Evolutionary conservation across 2,888 invertebrate genomes (phyloP).

Genomic region (Eurois occulta): DNA sequence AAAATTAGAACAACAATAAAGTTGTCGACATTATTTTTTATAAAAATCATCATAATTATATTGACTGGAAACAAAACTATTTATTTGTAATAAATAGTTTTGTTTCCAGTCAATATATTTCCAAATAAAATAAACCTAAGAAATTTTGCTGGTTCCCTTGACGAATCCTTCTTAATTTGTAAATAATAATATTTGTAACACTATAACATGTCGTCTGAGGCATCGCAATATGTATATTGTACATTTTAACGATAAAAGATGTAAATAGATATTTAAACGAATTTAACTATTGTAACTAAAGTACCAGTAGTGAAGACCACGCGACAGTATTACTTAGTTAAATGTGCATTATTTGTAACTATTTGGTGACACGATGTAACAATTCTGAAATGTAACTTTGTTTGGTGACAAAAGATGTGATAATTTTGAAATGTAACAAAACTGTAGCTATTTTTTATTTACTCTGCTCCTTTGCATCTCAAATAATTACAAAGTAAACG

Average conservation of each 20-base stretch:
- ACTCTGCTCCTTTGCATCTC: too few species aligned
- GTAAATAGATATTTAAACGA: constrained; percentile 90
- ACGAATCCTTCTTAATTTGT: constrained; percentile 56
- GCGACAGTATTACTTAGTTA: constrained; percentile 62
- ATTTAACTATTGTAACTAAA: constrained; percentile 86
- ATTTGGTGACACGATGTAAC: background rate
- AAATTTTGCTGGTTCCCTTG: background rate
- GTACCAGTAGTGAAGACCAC: constrained; percentile 78
- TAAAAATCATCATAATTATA: background rate
- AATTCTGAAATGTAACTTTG: background rate
- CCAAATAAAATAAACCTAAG: background rate
- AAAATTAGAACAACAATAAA: background rate
- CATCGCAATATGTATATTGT: constrained; percentile 84
- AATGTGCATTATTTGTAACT: constrained; percentile 66
- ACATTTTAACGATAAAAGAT: constrained; percentile 78
- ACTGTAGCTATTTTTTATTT: background rate
- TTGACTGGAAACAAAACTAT: too few species aligned
- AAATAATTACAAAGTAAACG: background rate
- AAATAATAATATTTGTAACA: constrained; percentile 68
- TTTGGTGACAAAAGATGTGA: background rate
- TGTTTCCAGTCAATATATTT: background rate
- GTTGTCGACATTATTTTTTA: background rate
- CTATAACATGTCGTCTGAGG: constrained; percentile 62
- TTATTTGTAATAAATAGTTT: too few species aligned
- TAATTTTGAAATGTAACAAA: background rate